These are phyloP conservation scores for Eucidaris tribuloides DNA, from an alignment of 35 echinoderm and acorn worm genomes.

Conservation along the genomic window DNA sequence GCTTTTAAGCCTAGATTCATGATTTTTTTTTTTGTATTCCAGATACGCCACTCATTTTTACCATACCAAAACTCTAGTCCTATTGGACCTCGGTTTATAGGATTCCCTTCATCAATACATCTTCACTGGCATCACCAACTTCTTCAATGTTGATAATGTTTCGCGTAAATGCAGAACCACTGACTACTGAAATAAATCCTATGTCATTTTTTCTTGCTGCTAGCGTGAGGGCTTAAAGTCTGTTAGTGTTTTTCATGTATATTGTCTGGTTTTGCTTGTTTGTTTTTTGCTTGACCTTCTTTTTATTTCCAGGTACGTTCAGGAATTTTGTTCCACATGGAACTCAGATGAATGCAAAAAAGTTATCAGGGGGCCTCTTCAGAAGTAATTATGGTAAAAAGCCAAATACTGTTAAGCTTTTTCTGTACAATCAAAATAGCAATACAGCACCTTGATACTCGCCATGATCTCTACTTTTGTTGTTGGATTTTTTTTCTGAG, in stretches of 20 bases:
- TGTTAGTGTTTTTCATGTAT: not conserved
- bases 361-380: constrained; percentile 31
- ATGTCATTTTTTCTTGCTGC: not conserved
- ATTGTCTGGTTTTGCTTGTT: not conserved
- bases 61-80: too few relatives aligned
- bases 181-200: not conserved
- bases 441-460: not conserved
- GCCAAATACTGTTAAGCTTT: not conserved
- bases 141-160: not conserved
- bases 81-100: too few relatives aligned
- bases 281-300: not conserved
- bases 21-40: too few relatives aligned
- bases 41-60: too few relatives aligned
- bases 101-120: not conserved
- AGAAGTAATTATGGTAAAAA: constrained; percentile 81
- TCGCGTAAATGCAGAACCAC: not conserved
- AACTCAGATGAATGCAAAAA: constrained; percentile 80
- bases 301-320: constrained; percentile 61
- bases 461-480: not conserved
- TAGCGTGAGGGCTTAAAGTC: not conserved
- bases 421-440: not conserved
- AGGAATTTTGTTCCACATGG: constrained; percentile 88
- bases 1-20: too few relatives aligned
- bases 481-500: not conserved
- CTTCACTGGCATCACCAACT: not conserved